Evolutionary conservation across 2,797 vertebrate genomes (phyloP).

Genomic region (Buphagus erythrorhynchus): DNA sequence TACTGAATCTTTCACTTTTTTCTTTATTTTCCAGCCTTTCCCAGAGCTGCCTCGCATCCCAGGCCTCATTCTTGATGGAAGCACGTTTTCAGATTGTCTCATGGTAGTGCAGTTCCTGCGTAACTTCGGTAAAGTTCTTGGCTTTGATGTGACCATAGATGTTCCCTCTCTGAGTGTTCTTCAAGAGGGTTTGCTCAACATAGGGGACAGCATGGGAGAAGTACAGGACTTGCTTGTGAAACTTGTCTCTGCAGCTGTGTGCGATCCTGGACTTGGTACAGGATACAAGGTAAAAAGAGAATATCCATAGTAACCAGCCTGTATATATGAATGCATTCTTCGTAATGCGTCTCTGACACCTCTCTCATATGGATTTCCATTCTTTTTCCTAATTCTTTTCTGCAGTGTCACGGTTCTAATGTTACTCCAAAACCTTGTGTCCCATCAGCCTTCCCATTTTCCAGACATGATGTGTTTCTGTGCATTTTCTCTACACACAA

Average conservation of each 20-base stretch:
- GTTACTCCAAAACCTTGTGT: background rate
- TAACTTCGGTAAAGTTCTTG: slow-evolving; percentile 93
- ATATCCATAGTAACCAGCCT: background rate
- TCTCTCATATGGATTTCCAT: background rate
- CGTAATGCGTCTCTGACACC: fast-evolving
- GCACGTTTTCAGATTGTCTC: slow-evolving; percentile 90
- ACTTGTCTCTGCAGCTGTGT: slow-evolving; percentile 89
- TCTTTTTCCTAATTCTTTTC: background rate
- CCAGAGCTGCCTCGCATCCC: slow-evolving; percentile 88
- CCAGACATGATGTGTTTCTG: background rate
- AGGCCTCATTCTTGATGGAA: slow-evolving; percentile 88
- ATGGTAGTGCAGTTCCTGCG: slow-evolving; percentile 94
- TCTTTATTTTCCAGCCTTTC: slow-evolving; percentile 81
- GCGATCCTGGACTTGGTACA: slow-evolving; percentile 90
- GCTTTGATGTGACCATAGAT: slow-evolving; percentile 84
- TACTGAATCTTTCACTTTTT: background rate
- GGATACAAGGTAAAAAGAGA: slow-evolving; percentile 86
- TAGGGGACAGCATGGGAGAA: slow-evolving; percentile 83
- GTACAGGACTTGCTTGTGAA: slow-evolving; percentile 92
- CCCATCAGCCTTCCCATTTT: background rate
- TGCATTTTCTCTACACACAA: background rate
- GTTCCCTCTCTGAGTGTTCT: slow-evolving; percentile 85
- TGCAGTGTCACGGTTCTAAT: background rate
- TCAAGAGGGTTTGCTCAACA: slow-evolving; percentile 91
- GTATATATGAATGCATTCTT: background rate